Evolutionary conservation across 2,113 vertebrate species (phyloP), one percentile per base, ranked within the genome.

Genomic region (Ibidorhyncha struthersii): DNA sequence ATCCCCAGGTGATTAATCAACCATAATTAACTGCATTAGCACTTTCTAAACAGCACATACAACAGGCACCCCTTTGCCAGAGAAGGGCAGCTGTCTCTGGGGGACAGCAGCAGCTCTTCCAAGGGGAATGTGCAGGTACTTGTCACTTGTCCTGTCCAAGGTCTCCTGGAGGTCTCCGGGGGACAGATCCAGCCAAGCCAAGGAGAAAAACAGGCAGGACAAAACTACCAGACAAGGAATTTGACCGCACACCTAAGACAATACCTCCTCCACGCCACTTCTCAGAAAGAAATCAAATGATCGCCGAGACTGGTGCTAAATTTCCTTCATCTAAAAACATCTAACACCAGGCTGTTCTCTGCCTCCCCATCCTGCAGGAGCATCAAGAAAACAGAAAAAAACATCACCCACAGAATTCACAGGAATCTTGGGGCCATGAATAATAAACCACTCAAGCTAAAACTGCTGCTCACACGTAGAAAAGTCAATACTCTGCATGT

Each of bases 1-100:
- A 97, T 85, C 79, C 92, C 88, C 88, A 92, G 76, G 90, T 92
- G 90, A 86, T 92, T 90, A 92, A 96, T 96, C 82, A 93, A 56
- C 74, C 62, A 27, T 91, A 93, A 90, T 95, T 91, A 96, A 96
- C 81, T 50, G 38, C 73, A 72, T 94, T 94, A 95, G 66, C 45
- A 50, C 93, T 94, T 76, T 73, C 90, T 77, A 87, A 95, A 85
- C 73, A 70, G 76, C 2, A 8, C 38, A 34, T 15, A 62, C 77
- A 91, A 79, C 47, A 82, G 61, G 61, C 14, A 58, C 14, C 8
- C 19, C 52, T 83, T 43, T 66, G 78, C 73, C 69, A 91, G 66
- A 72, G 66, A 96, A 89, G 65, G 53, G 81, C 86, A 89, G 73
- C 59, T 19, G 19, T 55, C 45, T 59, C 26, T 38, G 17, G 38